phyloP scores from a whole-genome alignment of 2,797 vertebrate species.

The Lagocephalus sceleratus region DNA sequence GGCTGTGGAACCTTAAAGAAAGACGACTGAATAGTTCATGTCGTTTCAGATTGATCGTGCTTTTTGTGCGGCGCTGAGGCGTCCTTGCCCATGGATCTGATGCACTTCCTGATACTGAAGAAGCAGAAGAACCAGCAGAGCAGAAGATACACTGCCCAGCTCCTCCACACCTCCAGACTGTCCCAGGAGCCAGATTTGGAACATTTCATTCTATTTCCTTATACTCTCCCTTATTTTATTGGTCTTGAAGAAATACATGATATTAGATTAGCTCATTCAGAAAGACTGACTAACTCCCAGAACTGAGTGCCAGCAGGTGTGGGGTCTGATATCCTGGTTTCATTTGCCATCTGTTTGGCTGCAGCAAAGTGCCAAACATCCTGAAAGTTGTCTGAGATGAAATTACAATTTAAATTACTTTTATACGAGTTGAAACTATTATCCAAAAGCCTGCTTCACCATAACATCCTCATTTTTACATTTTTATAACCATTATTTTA shows the following conservation, averaged over 20 bases:
- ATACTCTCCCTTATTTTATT: no score
- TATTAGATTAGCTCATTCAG: no score
- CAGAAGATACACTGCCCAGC: conserved; percentile 52
- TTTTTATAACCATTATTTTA: no score
- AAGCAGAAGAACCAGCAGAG: conserved; percentile 52
- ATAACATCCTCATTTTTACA: no score
- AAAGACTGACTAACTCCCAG: conserved; percentile 57
- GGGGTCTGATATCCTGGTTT: conserved; percentile 22
- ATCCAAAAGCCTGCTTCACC: no score
- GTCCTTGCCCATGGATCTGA: conserved; percentile 59
- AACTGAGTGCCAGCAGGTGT: conserved; percentile 55
- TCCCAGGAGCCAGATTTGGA: no score
- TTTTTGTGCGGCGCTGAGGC: no score
- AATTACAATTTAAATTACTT: no score
- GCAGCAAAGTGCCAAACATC: background rate
- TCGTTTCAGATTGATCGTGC: no score
- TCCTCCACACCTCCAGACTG: conserved; percentile 58
- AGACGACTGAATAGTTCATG: no score
- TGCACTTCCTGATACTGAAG: conserved; percentile 66
- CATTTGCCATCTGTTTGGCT: conserved; percentile 6
- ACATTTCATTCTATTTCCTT: no score
- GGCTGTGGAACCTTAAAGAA: conserved; percentile 45
- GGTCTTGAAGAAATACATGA: background rate
- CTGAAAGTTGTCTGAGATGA: background rate
- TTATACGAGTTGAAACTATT: no score